Conservation (phyloP, 1,140 invertebrate species). For the Orchesella cincta region DNA sequence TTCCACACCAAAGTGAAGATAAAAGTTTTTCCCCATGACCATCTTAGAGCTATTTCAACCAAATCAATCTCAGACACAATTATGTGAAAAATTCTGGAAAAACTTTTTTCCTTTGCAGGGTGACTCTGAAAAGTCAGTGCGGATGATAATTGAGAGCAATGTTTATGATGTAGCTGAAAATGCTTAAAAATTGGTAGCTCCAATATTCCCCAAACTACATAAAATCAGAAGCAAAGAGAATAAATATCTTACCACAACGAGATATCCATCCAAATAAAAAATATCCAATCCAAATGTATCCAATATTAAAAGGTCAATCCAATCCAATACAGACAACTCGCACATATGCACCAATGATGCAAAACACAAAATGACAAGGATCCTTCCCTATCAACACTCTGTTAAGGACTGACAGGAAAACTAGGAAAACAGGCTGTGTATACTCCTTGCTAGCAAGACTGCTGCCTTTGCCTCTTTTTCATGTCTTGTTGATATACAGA, state of each 20-base stretch:
- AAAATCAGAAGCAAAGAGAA: not conserved
- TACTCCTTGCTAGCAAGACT: not conserved
- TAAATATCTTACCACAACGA: not conserved
- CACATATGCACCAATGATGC: slow-evolving; percentile 27
- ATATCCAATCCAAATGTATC: not conserved
- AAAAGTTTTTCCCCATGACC: too few relatives aligned
- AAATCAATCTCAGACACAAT: too few relatives aligned
- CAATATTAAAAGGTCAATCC: slow-evolving; percentile 1
- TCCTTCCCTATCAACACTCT: slow-evolving; percentile 22
- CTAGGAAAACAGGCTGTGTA: slow-evolving; percentile 30
- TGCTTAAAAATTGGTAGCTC: too few relatives aligned
- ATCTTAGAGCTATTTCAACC: too few relatives aligned
- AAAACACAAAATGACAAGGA: slow-evolving; percentile 17
- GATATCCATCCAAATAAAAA: slow-evolving; percentile 10
- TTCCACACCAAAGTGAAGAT: too few relatives aligned
- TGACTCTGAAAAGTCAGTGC: too few relatives aligned
- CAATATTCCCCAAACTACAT: too few relatives aligned
- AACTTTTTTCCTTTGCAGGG: too few relatives aligned
- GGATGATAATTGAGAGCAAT: too few relatives aligned
- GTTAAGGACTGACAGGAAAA: slow-evolving; percentile 28
- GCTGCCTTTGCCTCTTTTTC: slow-evolving; percentile 1
- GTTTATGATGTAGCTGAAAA: too few relatives aligned
- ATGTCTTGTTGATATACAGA: too few relatives aligned
- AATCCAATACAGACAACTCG: slow-evolving; percentile 1
- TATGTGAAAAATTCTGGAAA: too few relatives aligned